Percentiles rank a stretch among this genome's conserved stretches.
phyloP scores from a whole-genome alignment of 2,113 vertebrate genomes.

The Delphinapterus leucas region DNA sequence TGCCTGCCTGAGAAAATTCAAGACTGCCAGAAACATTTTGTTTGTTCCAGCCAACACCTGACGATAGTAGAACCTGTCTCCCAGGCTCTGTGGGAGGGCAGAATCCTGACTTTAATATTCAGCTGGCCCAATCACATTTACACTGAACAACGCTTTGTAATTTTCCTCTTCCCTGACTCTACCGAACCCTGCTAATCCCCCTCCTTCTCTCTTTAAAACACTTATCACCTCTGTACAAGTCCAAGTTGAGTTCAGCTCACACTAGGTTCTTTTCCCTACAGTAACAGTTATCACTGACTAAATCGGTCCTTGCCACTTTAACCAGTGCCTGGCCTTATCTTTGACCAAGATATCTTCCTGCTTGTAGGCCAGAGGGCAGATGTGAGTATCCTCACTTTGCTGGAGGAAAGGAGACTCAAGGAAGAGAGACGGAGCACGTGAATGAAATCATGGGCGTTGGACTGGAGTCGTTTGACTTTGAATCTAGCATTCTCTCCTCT shows the following conservation, averaged over 20 bases:
- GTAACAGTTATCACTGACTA: not conserved
- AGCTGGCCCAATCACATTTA: not conserved
- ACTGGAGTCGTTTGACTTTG: not conserved
- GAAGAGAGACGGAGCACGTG: rapidly evolving
- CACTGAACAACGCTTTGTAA: not conserved
- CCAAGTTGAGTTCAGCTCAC: not conserved
- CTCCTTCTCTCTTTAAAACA: not conserved
- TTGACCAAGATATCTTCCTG: not conserved
- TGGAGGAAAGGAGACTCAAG: not conserved
- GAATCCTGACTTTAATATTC: not conserved
- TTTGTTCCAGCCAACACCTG: not conserved
- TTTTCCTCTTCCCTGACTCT: not conserved
- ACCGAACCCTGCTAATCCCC: not conserved
- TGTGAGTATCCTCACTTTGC: not conserved
- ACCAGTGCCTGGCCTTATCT: not conserved
- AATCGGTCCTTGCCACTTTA: not conserved
- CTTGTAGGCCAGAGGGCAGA: too few relatives aligned
- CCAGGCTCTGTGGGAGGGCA: not conserved
- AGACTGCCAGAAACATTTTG: not conserved
- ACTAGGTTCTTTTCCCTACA: not conserved
- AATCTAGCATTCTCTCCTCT: not conserved
- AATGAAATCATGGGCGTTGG: not conserved
- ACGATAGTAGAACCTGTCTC: not conserved
- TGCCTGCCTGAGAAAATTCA: not conserved
- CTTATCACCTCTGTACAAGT: not conserved